phyloP scores from a whole-genome alignment of 2,888 invertebrate genomes.

The Hydrotaea diabolus region DNA sequence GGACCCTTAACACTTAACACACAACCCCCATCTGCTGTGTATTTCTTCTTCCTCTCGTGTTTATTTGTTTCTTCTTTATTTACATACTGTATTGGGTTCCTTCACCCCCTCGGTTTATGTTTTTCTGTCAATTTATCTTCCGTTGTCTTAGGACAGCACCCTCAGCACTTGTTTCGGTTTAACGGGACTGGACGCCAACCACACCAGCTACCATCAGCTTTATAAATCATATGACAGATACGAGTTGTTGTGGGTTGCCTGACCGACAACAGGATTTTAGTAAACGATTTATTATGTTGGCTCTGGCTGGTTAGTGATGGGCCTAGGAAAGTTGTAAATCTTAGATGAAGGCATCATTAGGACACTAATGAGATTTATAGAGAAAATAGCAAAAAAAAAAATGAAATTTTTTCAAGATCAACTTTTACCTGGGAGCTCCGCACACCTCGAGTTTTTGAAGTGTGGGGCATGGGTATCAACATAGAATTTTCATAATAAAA shows the following conservation, averaged over 20 bases:
- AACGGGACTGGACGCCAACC: not conserved
- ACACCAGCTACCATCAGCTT: not conserved
- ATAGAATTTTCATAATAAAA: too few relatives aligned
- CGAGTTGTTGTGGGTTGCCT: not conserved
- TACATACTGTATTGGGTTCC: not conserved
- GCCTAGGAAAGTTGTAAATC: not conserved
- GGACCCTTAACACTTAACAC: not conserved
- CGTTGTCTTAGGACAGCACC: not conserved
- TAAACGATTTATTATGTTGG: conserved; percentile 2
- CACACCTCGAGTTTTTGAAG: too few relatives aligned
- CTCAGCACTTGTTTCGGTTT: not conserved
- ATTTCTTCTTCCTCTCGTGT: not conserved
- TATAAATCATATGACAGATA: conserved; percentile 4
- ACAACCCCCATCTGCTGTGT: not conserved
- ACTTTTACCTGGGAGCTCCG: too few relatives aligned
- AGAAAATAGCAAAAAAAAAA: too few relatives aligned
- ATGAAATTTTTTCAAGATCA: too few relatives aligned
- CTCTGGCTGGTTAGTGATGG: not conserved
- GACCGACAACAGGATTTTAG: conserved; percentile 1
- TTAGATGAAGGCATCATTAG: not conserved
- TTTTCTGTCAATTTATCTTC: conserved; percentile 23
- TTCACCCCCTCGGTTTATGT: not conserved
- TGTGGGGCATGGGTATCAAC: too few relatives aligned
- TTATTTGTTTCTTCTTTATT: conserved; percentile 18
- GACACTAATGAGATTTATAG: conserved; percentile 5